Percentiles rank a stretch among this genome's conserved stretches.
Conservation (phyloP, 2,888 invertebrate genomes). For the Clitarchus hookeri region DNA sequence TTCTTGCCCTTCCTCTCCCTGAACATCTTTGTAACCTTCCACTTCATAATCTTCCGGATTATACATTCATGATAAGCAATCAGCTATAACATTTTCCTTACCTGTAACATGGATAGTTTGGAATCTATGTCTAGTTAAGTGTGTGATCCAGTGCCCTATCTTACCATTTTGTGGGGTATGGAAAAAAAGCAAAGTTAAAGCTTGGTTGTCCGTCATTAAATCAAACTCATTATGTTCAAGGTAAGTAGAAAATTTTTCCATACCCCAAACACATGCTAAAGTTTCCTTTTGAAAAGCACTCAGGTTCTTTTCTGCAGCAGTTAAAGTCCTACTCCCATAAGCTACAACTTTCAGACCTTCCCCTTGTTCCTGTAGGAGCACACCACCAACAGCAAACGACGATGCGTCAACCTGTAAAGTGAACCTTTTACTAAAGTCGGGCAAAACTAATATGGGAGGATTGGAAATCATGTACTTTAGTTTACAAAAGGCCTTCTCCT, state of each 20-base stretch:
- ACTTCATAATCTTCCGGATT: too few species aligned
- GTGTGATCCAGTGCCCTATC: too few species aligned
- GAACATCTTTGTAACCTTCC: too few species aligned
- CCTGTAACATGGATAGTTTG: too few species aligned
- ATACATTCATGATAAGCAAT: too few species aligned
- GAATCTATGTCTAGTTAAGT: too few species aligned
- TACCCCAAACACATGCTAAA: background rate
- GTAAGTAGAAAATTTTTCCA: background rate
- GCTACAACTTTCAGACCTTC: background rate
- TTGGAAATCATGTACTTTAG: background rate
- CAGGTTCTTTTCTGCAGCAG: background rate
- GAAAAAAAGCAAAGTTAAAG: too few species aligned
- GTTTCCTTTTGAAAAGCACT: background rate
- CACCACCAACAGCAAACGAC: background rate
- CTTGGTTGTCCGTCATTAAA: too few species aligned
- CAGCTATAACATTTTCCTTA: too few species aligned
- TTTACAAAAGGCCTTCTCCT: background rate
- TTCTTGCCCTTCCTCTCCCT: too few species aligned
- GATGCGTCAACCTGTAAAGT: background rate
- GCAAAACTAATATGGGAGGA: background rate
- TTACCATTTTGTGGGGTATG: too few species aligned
- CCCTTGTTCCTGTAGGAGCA: background rate
- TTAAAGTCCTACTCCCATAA: background rate
- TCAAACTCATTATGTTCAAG: too few species aligned
- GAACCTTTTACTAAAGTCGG: background rate